A percentile compares a stretch with the other conserved stretches of the same genome.
Evolutionary conservation across 2,888 invertebrate genomes (phyloP).

Genomic region (Steinernema carpocapsae): DNA sequence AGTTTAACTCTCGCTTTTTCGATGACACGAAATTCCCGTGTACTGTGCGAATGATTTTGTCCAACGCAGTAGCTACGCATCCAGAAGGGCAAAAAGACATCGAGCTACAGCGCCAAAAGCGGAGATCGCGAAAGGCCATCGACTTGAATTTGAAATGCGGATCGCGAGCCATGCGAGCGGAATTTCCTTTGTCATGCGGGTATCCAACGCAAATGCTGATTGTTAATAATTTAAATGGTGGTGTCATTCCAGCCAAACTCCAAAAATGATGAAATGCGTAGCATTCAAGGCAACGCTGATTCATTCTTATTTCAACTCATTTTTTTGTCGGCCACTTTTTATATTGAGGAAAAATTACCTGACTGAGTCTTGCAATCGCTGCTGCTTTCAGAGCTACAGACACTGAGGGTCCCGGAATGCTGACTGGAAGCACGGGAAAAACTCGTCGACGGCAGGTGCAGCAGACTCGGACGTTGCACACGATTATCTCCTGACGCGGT

Average conservation of each 20-base stretch:
- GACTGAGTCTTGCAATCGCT: not conserved
- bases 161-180: not conserved
- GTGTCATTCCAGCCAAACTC: not conserved
- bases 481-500: slow-evolving; percentile 1
- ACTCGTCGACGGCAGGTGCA: slow-evolving; percentile 26
- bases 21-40: not conserved
- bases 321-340: no score
- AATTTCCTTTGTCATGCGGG: not conserved
- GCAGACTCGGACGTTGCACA: slow-evolving; percentile 10
- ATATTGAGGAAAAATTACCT: slow-evolving; percentile 14
- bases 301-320: no score
- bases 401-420: slow-evolving; percentile 15
- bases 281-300: no score
- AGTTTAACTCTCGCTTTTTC: slow-evolving; percentile 28
- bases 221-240: slow-evolving; percentile 22
- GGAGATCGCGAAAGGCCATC: not conserved
- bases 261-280: not conserved
- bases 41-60: not conserved
- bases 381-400: slow-evolving; percentile 7
- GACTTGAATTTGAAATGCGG: not conserved
- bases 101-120: not conserved
- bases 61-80: not conserved
- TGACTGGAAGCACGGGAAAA: slow-evolving; percentile 3
- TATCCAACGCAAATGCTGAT: not conserved
- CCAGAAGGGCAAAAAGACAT: not conserved